A percentile compares a stretch with the other conserved stretches of the same genome.
Conservation (phyloP, 2,797 vertebrate genomes). For the Glyptemys insculpta region DNA sequence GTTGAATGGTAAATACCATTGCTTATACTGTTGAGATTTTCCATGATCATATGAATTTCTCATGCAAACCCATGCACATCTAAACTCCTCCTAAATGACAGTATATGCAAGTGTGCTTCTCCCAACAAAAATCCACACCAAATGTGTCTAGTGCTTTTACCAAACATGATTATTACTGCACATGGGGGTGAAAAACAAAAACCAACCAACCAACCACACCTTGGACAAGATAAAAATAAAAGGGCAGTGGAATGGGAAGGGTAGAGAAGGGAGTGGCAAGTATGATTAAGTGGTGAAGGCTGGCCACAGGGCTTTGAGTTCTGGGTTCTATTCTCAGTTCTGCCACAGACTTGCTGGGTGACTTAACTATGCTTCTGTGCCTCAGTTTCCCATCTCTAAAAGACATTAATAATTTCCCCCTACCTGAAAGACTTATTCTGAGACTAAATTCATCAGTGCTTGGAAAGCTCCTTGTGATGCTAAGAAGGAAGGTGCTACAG, state of each 20-base stretch:
- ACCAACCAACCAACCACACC: not conserved
- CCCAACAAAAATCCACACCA: not conserved
- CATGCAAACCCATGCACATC: not conserved
- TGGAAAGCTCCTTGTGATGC: not conserved
- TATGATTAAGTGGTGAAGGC: not conserved
- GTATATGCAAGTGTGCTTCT: not conserved
- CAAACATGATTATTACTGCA: not conserved
- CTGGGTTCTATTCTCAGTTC: not conserved
- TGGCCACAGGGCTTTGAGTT: not conserved
- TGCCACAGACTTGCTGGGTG: not conserved
- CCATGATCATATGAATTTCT: not conserved
- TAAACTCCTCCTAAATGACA: not conserved
- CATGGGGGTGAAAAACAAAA: not conserved
- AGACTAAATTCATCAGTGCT: fast-evolving
- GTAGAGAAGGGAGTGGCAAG: not conserved
- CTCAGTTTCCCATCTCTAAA: not conserved
- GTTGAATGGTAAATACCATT: not conserved
- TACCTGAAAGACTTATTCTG: not conserved
- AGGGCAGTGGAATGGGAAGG: not conserved
- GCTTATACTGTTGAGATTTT: not conserved
- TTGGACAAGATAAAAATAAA: not conserved
- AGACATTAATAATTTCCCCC: not conserved
- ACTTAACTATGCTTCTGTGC: not conserved
- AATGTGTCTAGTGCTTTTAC: not conserved
- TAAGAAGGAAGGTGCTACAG: not conserved